Evolutionary conservation across 2,888 invertebrate species (phyloP).

Genomic region (Eilema sororculum): DNA sequence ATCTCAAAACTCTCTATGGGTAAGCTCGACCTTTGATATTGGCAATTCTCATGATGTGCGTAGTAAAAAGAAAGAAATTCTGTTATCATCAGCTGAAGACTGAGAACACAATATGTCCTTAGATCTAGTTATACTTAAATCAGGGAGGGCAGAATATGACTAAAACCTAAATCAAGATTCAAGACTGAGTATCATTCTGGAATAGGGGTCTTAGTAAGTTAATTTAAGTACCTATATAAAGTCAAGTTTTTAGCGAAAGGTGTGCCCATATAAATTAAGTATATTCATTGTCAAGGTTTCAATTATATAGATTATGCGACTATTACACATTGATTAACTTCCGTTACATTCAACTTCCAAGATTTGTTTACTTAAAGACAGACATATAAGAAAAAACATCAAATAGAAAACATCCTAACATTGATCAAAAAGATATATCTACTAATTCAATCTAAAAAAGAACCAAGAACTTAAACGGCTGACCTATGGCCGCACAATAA

Average conservation of each 20-base stretch:
- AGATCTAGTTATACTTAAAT: too few species aligned
- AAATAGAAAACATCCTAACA: neutral
- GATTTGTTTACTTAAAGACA: neutral
- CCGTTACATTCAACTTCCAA: neutral
- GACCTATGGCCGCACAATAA: conserved; percentile 47
- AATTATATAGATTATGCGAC: neutral
- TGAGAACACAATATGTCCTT: too few species aligned
- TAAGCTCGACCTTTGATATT: conserved; percentile 4
- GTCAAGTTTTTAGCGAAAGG: too few species aligned
- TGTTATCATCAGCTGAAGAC: too few species aligned
- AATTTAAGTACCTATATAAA: too few species aligned
- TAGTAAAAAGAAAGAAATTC: neutral
- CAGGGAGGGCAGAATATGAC: too few species aligned
- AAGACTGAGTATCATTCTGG: too few species aligned
- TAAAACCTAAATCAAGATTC: too few species aligned
- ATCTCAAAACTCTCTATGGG: conserved; percentile 3
- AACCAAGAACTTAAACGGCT: conserved; percentile 37
- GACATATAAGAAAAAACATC: neutral
- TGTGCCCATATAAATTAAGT: too few species aligned
- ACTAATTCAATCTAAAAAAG: conserved; percentile 24
- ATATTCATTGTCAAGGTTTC: neutral
- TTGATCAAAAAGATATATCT: conserved; percentile 6
- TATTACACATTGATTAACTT: neutral
- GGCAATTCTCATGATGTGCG: neutral
- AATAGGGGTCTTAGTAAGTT: too few species aligned